These are phyloP conservation scores for Athetis lepigone DNA, from an alignment of 2,888 invertebrate species.

Conservation along the genomic window DNA sequence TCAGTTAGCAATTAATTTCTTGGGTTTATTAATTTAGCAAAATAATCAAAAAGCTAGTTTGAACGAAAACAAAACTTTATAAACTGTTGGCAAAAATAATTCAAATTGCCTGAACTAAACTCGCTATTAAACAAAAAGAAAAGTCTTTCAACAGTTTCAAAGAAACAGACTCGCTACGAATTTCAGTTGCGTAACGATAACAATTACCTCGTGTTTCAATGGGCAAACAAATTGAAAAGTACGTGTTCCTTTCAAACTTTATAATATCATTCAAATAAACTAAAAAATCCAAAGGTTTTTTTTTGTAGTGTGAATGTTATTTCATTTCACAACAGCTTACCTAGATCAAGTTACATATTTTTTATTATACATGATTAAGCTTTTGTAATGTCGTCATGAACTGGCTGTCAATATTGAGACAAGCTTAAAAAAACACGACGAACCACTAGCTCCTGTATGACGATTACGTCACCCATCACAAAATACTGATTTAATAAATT, in stretches of 20 bases:
- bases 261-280: not conserved
- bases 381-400: not conserved
- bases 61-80: conserved; percentile 30
- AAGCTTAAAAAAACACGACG: not conserved
- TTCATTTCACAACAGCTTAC: no score
- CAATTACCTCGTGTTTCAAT: not conserved
- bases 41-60: conserved; percentile 20
- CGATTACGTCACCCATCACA: not conserved
- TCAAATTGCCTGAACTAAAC: conserved; percentile 4
- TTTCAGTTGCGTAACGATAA: not conserved
- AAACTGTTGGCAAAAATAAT: conserved; percentile 26
- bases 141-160: conserved; percentile 7
- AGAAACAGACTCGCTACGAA: conserved; percentile 1
- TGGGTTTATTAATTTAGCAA: conserved; percentile 1
- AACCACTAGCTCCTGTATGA: not conserved
- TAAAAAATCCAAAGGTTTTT: not conserved
- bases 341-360: no score
- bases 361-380: no score
- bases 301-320: no score
- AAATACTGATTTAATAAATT: conserved; percentile 16
- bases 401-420: not conserved
- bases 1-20: not conserved
- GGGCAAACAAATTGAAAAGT: not conserved
- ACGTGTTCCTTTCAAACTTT: not conserved
- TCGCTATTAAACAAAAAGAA: conserved; percentile 20